Percentiles rank a stretch among this genome's conserved stretches.
These are phyloP conservation scores for Mormoops blainvillei DNA, from an alignment of 2,113 vertebrate species.

Conservation along the genomic window DNA sequence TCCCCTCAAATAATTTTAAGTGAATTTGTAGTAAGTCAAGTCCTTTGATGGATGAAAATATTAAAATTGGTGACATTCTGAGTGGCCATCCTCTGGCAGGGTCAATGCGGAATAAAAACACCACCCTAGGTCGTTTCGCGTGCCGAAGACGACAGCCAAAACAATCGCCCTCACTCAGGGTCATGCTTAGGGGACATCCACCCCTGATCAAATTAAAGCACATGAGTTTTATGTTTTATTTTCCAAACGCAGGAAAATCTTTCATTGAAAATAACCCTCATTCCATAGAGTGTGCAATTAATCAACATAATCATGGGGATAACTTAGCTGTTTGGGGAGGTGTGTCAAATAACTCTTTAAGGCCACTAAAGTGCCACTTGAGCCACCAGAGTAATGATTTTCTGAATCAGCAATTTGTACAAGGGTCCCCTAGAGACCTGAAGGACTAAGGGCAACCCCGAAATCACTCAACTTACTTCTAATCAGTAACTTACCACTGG, in stretches of 20 bases:
- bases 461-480: constrained; percentile 42
- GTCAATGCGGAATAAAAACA: background rate
- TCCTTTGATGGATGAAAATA: background rate
- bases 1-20: background rate
- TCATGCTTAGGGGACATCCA: background rate
- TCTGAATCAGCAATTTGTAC: constrained; percentile 74
- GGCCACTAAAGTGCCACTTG: constrained; percentile 68
- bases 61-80: background rate
- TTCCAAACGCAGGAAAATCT: constrained; percentile 55
- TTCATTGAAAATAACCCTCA: constrained; percentile 64
- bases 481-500: constrained; percentile 3
- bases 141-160: background rate
- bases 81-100: background rate
- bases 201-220: constrained; percentile 30
- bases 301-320: constrained; percentile 70
- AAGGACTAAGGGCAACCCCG: constrained; percentile 32
- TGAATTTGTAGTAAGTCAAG: background rate
- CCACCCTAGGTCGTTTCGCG: background rate
- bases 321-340: constrained; percentile 68
- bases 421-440: constrained; percentile 60
- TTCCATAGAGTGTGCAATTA: constrained; percentile 70
- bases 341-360: constrained; percentile 68
- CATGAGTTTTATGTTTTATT: constrained; percentile 28
- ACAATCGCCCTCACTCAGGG: background rate
- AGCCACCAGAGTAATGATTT: constrained; percentile 64